A percentile compares a stretch with the other conserved stretches of the same genome.
Evolutionary conservation across 2,888 invertebrate genomes (phyloP).

Genomic region (Yponomeuta plumbellus): DNA sequence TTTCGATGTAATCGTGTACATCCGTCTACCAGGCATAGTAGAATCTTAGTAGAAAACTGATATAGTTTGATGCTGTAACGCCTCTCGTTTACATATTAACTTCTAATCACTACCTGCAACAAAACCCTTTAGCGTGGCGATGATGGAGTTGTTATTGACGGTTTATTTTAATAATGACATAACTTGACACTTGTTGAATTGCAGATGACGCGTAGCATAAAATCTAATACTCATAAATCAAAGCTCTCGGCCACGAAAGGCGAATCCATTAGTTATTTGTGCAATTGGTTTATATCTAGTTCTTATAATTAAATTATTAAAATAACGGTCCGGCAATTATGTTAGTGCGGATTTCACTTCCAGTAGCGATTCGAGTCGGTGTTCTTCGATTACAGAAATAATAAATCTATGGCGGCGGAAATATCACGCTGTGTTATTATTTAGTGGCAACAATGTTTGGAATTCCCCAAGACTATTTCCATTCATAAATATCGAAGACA

Average conservation of each 20-base stretch:
- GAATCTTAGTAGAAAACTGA: too few relatives aligned
- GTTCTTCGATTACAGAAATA: constrained; percentile 55
- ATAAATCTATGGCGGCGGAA: constrained; percentile 66
- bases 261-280: constrained; percentile 22
- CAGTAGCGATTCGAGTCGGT: constrained; percentile 62
- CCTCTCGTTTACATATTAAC: too few relatives aligned
- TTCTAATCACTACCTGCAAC: too few relatives aligned
- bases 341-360: constrained; percentile 54
- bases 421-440: constrained; percentile 73
- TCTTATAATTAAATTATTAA: constrained; percentile 34
- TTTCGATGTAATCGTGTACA: too few relatives aligned
- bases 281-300: constrained; percentile 33
- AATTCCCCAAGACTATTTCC: constrained; percentile 73
- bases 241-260: constrained; percentile 1
- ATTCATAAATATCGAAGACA: constrained; percentile 67
- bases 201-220: not conserved
- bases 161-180: not conserved
- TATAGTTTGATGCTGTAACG: too few relatives aligned
- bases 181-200: not conserved
- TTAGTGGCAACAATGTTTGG: constrained; percentile 73
- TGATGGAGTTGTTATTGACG: too few relatives aligned
- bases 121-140: too few relatives aligned
- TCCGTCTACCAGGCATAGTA: too few relatives aligned
- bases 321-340: constrained; percentile 36
- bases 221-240: constrained; percentile 8